These are phyloP conservation scores for Parnassius apollo DNA, from an alignment of 2,888 invertebrate genomes.

Conservation along the genomic window DNA sequence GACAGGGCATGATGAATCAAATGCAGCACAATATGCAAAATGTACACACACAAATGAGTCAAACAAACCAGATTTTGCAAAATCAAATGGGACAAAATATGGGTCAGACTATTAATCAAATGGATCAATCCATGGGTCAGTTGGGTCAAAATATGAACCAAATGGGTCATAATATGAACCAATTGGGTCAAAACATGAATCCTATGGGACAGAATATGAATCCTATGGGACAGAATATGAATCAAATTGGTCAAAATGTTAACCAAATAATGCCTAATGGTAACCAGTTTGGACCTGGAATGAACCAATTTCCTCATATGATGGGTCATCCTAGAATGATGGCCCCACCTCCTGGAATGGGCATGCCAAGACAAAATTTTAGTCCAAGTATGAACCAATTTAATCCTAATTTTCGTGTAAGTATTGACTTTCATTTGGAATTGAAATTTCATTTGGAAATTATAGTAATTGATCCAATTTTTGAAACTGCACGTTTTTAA, in stretches of 20 bases:
- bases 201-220: conserved; percentile 42
- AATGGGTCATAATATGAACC: conserved; percentile 38
- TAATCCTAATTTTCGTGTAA: conserved; percentile 71
- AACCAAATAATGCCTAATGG: conserved; percentile 61
- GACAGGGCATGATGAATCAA: conserved; percentile 42
- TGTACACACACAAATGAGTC: conserved; percentile 45
- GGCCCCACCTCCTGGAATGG: conserved; percentile 65
- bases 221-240: conserved; percentile 41
- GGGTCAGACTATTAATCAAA: conserved; percentile 40
- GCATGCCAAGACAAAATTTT: conserved; percentile 66
- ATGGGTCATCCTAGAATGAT: conserved; percentile 67
- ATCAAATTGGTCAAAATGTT: conserved; percentile 35
- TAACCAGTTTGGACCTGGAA: conserved; percentile 54
- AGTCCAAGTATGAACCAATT: conserved; percentile 60
- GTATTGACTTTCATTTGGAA: conserved; percentile 36
- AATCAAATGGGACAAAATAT: conserved; percentile 42
- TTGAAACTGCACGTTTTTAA: no score
- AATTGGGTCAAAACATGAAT: conserved; percentile 41
- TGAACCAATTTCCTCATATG: conserved; percentile 63
- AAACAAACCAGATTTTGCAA: conserved; percentile 35
- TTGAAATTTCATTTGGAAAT: no score
- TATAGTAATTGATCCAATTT: no score
- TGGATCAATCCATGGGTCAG: conserved; percentile 45
- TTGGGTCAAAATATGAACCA: conserved; percentile 41
- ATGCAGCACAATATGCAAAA: conserved; percentile 41